Evolutionary conservation across 2,888 invertebrate species (phyloP), one percentile per base, ranked within the genome.

Genomic region (Acrobeloides nanus): DNA sequence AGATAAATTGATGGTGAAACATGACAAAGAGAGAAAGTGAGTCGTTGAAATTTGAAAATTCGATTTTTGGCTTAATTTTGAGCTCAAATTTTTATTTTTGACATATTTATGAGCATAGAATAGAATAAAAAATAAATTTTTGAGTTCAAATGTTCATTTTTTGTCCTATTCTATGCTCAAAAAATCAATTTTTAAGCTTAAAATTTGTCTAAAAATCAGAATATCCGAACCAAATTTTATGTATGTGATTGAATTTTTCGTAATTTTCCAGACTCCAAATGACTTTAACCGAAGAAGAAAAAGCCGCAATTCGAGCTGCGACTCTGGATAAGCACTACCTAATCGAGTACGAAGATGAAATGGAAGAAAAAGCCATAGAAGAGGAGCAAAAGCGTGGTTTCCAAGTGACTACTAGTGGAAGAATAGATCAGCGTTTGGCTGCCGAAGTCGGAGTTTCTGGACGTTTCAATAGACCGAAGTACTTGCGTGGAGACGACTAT

Each of bases 291-390:
- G 39, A 20, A 1, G 38, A 38, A 4, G 43, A 43, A 17, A 43
- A 50, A 38, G 41, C 27, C 24, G 60, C 64, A 3, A 48, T 62
- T 23, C 52, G 62, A 23, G 59, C 58, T 31, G 57, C 55, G 12
- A 61, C 61, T 48, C 57, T 58, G n/a, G 47, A 51, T 10, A 62
- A 53, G 48, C 48, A 56, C n/a, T 59, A 59, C 38, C 62, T 59
- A 35, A 59, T 52, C 17, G 44, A 43, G 31, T 48, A 53, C 39
- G 61, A 59, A 7, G 55, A 55, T 29, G 55, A 49, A 18, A 31
- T 38, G 48, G 47, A 43, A 17, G n/a, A n/a, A n/a, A n/a, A n/a
- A n/a, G n/a, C n/a, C n/a, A n/a, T n/a, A n/a, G n/a, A n/a, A n/a
- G n/a, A n/a, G n/a, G n/a, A n/a, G n/a, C n/a, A n/a, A n/a, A n/a